Percentiles rank a stretch among this genome's conserved stretches.
phyloP scores from a whole-genome alignment of 2,797 vertebrate species.

The Bufotes viridis region DNA sequence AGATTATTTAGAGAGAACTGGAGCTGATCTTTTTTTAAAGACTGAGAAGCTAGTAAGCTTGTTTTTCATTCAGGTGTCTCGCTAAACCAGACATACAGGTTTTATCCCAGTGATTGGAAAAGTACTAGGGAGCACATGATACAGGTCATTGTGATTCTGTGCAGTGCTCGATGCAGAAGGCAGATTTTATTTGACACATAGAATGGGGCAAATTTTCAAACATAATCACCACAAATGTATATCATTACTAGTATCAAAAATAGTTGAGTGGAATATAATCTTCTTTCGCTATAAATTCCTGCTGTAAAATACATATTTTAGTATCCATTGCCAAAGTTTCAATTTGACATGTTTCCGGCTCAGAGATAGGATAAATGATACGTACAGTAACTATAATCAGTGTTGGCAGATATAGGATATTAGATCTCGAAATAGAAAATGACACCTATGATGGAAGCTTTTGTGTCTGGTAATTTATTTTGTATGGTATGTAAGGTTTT shows the following conservation, averaged over 20 bases:
- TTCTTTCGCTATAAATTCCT: neutral
- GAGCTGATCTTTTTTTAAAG: conserved; percentile 41
- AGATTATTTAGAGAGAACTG: conserved; percentile 15
- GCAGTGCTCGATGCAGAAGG: neutral
- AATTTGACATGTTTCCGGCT: neutral
- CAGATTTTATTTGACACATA: neutral
- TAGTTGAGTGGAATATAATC: neutral
- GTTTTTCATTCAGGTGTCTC: conserved; percentile 50
- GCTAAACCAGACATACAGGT: conserved; percentile 50
- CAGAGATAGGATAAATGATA: neutral
- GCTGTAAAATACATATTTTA: neutral
- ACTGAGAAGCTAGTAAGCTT: conserved; percentile 38
- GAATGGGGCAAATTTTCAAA: neutral
- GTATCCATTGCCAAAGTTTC: neutral
- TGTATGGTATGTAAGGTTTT: neutral
- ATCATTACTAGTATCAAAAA: neutral
- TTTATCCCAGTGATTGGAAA: conserved; percentile 45
- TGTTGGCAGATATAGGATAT: neutral
- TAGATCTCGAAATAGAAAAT: neutral
- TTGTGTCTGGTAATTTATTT: neutral
- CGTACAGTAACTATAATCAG: neutral
- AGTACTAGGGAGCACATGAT: conserved; percentile 36
- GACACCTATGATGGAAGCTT: neutral
- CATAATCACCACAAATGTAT: neutral
- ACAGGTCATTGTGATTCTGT: neutral